phyloP scores from a whole-genome alignment of 2,888 invertebrate species.

The Alloplasta piceator region DNA sequence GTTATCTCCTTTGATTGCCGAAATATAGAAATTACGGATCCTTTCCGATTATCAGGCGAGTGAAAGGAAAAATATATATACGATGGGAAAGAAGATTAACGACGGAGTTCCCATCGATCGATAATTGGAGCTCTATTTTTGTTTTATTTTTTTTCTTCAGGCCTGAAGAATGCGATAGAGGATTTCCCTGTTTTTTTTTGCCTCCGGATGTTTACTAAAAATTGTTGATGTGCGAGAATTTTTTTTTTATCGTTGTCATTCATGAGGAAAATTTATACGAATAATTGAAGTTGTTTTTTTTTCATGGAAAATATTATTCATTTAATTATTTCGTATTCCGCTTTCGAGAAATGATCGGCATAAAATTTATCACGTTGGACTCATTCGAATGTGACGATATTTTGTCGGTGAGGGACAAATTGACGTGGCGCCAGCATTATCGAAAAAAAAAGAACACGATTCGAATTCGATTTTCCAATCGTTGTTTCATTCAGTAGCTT shows the following conservation, averaged over 20 bases:
- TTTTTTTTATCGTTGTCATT: neutral
- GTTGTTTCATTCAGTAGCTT: neutral
- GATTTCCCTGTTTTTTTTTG: no score
- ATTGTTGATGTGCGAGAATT: no score
- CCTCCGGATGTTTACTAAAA: no score
- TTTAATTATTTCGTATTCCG: no score
- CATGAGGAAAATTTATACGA: neutral
- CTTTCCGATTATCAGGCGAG: neutral
- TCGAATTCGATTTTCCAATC: neutral
- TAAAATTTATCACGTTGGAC: neutral
- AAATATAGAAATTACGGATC: conserved; percentile 21
- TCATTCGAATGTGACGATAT: conserved; percentile 2
- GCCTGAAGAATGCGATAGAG: no score
- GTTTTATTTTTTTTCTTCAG: no score
- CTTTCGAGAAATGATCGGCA: neutral
- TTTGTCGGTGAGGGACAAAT: conserved; percentile 29
- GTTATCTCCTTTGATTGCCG: conserved; percentile 21
- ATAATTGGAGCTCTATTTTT: neutral
- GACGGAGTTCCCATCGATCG: neutral
- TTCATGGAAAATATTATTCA: neutral
- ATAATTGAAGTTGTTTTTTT: neutral
- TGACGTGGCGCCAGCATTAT: conserved; percentile 17
- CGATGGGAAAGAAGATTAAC: no score
- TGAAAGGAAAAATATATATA: neutral
- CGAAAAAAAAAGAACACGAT: neutral